phyloP scores from a whole-genome alignment of 2,888 invertebrate species.

The Drosophila recens region DNA sequence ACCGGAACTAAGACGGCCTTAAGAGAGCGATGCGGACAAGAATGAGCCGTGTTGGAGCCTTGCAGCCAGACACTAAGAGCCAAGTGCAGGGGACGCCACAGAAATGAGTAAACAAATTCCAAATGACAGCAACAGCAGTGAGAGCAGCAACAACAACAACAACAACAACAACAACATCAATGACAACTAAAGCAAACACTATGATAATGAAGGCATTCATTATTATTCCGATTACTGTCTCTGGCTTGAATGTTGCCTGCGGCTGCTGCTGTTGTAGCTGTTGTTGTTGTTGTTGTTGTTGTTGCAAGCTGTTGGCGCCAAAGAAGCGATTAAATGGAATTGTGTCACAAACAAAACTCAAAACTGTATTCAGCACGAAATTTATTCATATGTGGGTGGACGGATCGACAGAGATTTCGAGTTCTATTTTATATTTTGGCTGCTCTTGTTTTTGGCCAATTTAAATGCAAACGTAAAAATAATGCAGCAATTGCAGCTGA shows the following conservation, averaged over 20 bases:
- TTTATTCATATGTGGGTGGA: conserved; percentile 58
- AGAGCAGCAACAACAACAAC: conserved; percentile 16
- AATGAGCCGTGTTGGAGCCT: conserved; percentile 13
- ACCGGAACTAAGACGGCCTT: conserved; percentile 50
- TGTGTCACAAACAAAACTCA: conserved; percentile 76
- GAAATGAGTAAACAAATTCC: conserved; percentile 62
- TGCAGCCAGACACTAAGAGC: conserved; percentile 12
- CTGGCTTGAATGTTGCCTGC: conserved; percentile 35
- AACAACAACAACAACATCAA: conserved; percentile 25
- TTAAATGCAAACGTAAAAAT: conserved; percentile 67
- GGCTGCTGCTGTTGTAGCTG: conserved; percentile 33
- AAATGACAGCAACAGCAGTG: conserved; percentile 33
- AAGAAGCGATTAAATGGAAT: conserved; percentile 82
- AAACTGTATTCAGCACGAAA: conserved; percentile 50
- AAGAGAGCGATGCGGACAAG: conserved; percentile 6
- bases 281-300: conserved; percentile 31
- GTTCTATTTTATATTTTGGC: conserved; percentile 24
- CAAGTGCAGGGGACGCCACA: conserved; percentile 47
- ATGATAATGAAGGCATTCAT: conserved; percentile 79
- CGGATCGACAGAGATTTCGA: conserved; percentile 33
- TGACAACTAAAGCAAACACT: conserved; percentile 49
- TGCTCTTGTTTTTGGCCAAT: conserved; percentile 37
- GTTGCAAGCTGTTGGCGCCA: conserved; percentile 70
- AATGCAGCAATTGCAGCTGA: conserved; percentile 67
- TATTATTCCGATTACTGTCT: conserved; percentile 74